Conservation (phyloP, 2,113 vertebrate species). For the Pygoscelis adeliae region DNA sequence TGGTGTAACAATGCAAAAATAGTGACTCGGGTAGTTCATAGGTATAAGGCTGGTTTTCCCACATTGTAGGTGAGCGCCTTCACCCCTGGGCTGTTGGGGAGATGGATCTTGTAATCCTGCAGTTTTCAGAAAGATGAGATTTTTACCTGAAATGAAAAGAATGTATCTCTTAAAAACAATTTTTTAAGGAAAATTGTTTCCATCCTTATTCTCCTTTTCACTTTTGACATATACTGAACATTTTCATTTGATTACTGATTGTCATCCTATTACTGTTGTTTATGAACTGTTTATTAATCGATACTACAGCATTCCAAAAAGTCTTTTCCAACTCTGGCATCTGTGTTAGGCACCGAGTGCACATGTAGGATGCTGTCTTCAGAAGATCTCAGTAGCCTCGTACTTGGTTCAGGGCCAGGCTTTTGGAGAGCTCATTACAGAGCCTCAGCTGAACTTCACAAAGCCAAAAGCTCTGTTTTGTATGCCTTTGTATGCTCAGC, state of each 20-base stretch:
- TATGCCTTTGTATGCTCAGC: not conserved
- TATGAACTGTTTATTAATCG: not conserved
- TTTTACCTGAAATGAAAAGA: not conserved
- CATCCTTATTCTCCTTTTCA: not conserved
- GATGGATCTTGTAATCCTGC: not conserved
- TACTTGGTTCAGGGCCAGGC: not conserved
- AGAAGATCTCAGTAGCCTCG: not conserved
- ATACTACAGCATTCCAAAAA: not conserved
- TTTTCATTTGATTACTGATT: not conserved
- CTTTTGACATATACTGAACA: not conserved
- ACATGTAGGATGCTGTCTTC: accelerated
- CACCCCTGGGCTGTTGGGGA: not conserved
- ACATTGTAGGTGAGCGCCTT: not conserved
- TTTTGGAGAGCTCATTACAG: not conserved
- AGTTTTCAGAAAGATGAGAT: not conserved
- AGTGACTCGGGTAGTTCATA: not conserved
- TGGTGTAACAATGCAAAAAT: not conserved
- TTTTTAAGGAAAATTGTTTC: not conserved
- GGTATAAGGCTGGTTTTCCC: not conserved
- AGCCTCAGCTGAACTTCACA: not conserved
- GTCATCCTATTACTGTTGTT: not conserved
- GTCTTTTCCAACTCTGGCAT: not conserved
- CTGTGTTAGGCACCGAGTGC: not conserved
- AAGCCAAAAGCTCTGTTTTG: not conserved
- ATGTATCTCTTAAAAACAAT: not conserved